A percentile compares a stretch with the other conserved stretches of the same genome.
These are phyloP conservation scores for Gonocerus acuteangulatus DNA, from an alignment of 2,888 invertebrate genomes.

Conservation along the genomic window DNA sequence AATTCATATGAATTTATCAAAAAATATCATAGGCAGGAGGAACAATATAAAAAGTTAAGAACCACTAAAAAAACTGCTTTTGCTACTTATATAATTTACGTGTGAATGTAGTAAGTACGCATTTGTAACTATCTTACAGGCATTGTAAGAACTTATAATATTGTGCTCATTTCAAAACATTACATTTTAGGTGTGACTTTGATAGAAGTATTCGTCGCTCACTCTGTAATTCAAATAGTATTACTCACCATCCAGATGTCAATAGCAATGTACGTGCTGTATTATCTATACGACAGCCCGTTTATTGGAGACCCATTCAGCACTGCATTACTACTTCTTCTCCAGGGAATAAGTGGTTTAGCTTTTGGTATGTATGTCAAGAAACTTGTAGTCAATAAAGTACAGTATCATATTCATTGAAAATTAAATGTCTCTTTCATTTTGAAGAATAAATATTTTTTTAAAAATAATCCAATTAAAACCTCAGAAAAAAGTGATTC, in stretches of 20 bases:
- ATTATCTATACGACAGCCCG: constrained; percentile 39
- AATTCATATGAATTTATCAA: too few relatives aligned
- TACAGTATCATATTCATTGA: background rate
- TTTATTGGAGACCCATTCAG: constrained; percentile 37
- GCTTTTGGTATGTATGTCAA: constrained; percentile 38
- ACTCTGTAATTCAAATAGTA: constrained; percentile 38
- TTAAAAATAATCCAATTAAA: background rate
- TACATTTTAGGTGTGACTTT: constrained; percentile 36
- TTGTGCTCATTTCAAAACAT: too few relatives aligned
- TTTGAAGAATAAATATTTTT: background rate
- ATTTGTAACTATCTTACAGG: too few relatives aligned
- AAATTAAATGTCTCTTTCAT: background rate
- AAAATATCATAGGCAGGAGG: too few relatives aligned
- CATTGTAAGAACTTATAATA: too few relatives aligned
- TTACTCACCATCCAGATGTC: constrained; percentile 39
- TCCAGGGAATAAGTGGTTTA: constrained; percentile 40
- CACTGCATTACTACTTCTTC: constrained; percentile 35
- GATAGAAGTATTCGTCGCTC: constrained; percentile 38
- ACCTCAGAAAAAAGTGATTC: too few relatives aligned
- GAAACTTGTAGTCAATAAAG: background rate
- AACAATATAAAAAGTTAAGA: too few relatives aligned
- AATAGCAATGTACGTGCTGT: constrained; percentile 39
- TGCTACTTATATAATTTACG: too few relatives aligned
- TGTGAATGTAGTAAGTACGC: too few relatives aligned
- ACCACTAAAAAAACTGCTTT: too few relatives aligned